These are phyloP conservation scores for Macroramphosus scolopax DNA, from an alignment of 2,797 vertebrate species.

Conservation along the genomic window DNA sequence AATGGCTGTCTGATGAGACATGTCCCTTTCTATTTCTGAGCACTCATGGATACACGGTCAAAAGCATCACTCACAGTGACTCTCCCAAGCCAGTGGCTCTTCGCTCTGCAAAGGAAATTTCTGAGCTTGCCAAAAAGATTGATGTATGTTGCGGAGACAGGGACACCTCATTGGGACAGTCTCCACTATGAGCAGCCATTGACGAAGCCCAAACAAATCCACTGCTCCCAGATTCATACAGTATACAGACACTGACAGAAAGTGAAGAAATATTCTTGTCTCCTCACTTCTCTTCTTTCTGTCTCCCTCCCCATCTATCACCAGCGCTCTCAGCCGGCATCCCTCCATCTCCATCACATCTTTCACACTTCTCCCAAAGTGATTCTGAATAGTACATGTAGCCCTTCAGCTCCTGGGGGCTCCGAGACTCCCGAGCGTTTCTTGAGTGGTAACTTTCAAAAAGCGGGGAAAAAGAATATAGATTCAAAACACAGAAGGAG, in stretches of 20 bases:
- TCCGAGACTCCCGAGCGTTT: slow-evolving; percentile 37
- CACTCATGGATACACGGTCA: too few relatives aligned
- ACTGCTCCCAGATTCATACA: slow-evolving; percentile 32
- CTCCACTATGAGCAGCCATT: slow-evolving; percentile 23
- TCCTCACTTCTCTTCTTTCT: neutral
- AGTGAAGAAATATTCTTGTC: too few relatives aligned
- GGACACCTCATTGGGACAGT: slow-evolving; percentile 19
- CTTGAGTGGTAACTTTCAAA: slow-evolving; percentile 43
- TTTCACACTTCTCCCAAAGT: slow-evolving; percentile 50
- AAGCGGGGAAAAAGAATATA: slow-evolving; percentile 13
- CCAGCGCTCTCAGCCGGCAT: slow-evolving; percentile 21
- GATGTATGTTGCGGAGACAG: too few relatives aligned
- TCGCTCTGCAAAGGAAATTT: slow-evolving; percentile 20
- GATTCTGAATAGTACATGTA: slow-evolving; percentile 57
- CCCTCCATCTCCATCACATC: slow-evolving; percentile 38
- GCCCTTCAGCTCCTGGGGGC: slow-evolving; percentile 46
- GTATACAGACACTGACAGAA: slow-evolving; percentile 20
- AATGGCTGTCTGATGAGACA: too few relatives aligned
- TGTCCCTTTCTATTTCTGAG: too few relatives aligned
- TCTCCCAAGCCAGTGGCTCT: too few relatives aligned
- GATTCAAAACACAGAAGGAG: slow-evolving; percentile 33
- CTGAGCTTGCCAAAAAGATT: slow-evolving; percentile 17
- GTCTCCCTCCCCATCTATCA: slow-evolving; percentile 1
- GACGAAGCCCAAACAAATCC: slow-evolving; percentile 32
- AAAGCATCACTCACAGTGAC: too few relatives aligned